phyloP scores from a whole-genome alignment of 2,888 invertebrate species.

The Pandemis corylana region DNA sequence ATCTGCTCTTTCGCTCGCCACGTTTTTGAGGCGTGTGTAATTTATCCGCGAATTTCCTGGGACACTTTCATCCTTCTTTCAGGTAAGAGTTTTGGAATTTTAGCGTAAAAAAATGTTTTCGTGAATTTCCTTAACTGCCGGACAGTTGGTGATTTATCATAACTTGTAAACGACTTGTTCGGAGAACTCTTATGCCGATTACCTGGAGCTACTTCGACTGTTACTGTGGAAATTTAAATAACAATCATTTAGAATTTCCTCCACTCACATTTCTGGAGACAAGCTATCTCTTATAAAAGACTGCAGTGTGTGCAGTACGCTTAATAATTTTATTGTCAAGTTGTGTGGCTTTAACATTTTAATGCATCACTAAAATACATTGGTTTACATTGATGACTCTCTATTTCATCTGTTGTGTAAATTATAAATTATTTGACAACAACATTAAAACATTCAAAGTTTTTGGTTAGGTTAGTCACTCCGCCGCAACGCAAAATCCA shows the following conservation, averaged over 20 bases:
- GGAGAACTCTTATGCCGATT: neutral
- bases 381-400: neutral
- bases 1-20: slow-evolving; percentile 53
- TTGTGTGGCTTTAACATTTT: no score
- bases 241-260: no score
- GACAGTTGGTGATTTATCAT: slow-evolving; percentile 36
- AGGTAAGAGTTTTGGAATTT: slow-evolving; percentile 50
- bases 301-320: no score
- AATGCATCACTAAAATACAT: neutral
- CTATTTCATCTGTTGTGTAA: no score
- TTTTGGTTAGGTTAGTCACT: no score
- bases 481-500: no score
- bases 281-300: no score
- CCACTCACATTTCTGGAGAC: no score
- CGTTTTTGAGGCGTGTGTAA: slow-evolving; percentile 71
- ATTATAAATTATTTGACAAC: no score
- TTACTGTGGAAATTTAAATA: neutral
- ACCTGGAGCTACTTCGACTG: neutral
- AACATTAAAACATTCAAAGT: no score
- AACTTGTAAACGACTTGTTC: slow-evolving; percentile 18
- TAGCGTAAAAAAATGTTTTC: slow-evolving; percentile 48
- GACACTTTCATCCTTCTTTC: slow-evolving; percentile 69
- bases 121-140: slow-evolving; percentile 45
- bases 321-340: neutral
- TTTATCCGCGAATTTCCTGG: slow-evolving; percentile 72